These are phyloP conservation scores for Dynastes hyllus DNA, from an alignment of 2,888 invertebrate species.

Conservation along the genomic window DNA sequence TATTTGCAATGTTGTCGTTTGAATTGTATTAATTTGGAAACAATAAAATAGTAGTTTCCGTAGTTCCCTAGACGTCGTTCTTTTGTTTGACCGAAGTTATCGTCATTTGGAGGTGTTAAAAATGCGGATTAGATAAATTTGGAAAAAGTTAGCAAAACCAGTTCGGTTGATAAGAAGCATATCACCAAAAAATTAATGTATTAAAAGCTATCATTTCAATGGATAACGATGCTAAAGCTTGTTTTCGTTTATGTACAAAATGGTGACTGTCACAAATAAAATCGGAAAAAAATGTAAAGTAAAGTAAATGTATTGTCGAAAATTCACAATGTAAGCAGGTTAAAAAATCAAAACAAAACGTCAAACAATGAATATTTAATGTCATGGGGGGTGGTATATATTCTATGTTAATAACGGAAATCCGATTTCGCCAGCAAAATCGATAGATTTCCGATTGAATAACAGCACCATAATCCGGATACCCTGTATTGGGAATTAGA, in stretches of 20 bases:
- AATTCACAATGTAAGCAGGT: background rate
- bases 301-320: slow-evolving; percentile 22
- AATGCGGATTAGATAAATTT: too few species aligned
- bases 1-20: too few species aligned
- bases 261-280: background rate
- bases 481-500: slow-evolving; percentile 44
- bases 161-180: too few species aligned
- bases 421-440: slow-evolving; percentile 29
- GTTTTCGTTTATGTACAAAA: background rate
- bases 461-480: slow-evolving; percentile 40
- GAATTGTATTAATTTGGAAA: too few species aligned
- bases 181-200: too few species aligned
- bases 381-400: slow-evolving; percentile 24
- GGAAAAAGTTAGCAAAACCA: too few species aligned
- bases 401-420: slow-evolving; percentile 43
- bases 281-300: slow-evolving; percentile 2
- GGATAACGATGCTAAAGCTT: too few species aligned
- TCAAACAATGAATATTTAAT: slow-evolving; percentile 42
- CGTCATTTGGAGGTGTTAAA: too few species aligned
- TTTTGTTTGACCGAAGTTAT: too few species aligned
- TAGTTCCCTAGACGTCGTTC: too few species aligned
- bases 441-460: slow-evolving; percentile 46
- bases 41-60: too few species aligned
- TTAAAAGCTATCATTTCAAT: too few species aligned
- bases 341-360: slow-evolving; percentile 44